Base-by-base conservation (phyloP, 1,140 invertebrate species). In the Lepidotrigona ventralis region DNA sequence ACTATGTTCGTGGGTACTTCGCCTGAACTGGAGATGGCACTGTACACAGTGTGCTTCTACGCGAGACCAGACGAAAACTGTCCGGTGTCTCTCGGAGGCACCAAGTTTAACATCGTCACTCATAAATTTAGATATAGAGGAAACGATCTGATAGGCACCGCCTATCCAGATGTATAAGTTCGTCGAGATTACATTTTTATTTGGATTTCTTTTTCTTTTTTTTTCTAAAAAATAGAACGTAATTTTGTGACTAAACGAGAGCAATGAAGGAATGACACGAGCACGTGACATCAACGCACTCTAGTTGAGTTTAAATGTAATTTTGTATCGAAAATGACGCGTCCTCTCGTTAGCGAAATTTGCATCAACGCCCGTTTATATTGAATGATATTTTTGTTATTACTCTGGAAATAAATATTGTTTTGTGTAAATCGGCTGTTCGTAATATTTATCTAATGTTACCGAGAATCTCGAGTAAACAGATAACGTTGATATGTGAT, bases 1-100 rank as follows among this genome's bases (percentile, higher is more conserved):
- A 95, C 96, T 4, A 95, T 98, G 93, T 98, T 99, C 90, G 95
- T 99, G 83, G 98, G 98, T 39, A 98, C 98, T 6, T 98, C 98
- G 82, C 98, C 98, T 0, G 98, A 99, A 94, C 95, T 99, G 86
- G 98, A 99, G 94, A 96, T 99, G 93, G 97, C 98, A 26, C 93
- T 98, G 1, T 99, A 98, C 91, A 98, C 98, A 0, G 95, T 98
- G 15, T 98, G 98, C 89, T 98, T 97, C 91, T 93, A 97, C 17
- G 93, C 96, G 8, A 95, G 97, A 80, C 95, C 96, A 1, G 96
- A 97, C 85, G 93, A 95, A 81, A 94, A 95, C 26, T 98, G 98
- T 87, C 96, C 96, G 8, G 94, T 98, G 9, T 96, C 96, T 63
- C 92, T 98, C 23, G 96, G 95, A 82, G 96, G 96, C 68, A 96